These are phyloP conservation scores for Anas flavirostris DNA, from an alignment of 2,797 vertebrate species.

Conservation along the genomic window DNA sequence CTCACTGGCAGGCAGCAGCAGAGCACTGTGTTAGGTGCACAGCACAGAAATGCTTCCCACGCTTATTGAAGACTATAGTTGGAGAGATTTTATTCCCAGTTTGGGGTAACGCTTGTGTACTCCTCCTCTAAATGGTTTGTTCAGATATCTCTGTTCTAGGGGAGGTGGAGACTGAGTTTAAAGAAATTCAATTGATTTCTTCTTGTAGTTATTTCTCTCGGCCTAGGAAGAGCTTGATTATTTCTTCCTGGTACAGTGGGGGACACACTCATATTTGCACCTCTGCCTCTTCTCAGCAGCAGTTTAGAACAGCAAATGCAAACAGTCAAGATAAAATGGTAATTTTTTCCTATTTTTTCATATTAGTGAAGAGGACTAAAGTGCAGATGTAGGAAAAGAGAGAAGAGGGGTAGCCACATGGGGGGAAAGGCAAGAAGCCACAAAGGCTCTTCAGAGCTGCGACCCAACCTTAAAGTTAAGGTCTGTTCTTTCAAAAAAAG, in stretches of 20 bases:
- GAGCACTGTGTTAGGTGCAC: not conserved
- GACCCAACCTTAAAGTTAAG: not conserved
- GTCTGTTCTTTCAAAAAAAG: rapidly evolving
- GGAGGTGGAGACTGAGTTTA: not conserved
- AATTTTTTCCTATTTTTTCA: not conserved
- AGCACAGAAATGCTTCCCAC: not conserved
- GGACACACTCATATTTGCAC: not conserved
- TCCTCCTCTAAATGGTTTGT: not conserved
- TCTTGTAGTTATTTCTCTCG: not conserved
- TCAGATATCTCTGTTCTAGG: not conserved
- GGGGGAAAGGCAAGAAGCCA: not conserved
- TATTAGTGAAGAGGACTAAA: not conserved
- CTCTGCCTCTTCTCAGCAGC: not conserved
- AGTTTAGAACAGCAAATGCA: not conserved
- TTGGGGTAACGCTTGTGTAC: rapidly evolving
- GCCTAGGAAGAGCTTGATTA: not conserved
- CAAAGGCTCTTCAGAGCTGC: not conserved
- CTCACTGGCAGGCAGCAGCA: not conserved
- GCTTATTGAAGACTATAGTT: not conserved
- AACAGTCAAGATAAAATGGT: not conserved
- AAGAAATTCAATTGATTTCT: not conserved
- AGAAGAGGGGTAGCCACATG: not conserved
- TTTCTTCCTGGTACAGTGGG: not conserved
- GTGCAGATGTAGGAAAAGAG: not conserved
- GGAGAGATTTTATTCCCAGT: not conserved